These are phyloP conservation scores for Zoanthus solanderi DNA, from an alignment of 92 coral and sea anemone genomes.

Conservation along the genomic window DNA sequence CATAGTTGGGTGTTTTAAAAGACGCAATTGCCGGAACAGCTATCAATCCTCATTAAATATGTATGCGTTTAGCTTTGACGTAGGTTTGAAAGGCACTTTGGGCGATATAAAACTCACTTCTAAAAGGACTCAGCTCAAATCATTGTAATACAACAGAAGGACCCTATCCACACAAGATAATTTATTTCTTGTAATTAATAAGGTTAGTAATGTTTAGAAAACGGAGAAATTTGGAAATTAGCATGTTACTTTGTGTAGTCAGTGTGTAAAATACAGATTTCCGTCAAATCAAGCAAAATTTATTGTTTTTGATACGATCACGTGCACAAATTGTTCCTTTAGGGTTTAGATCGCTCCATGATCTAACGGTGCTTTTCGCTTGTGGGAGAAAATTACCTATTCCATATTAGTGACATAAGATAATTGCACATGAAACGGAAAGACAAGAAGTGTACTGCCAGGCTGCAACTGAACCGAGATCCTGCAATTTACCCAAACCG, in stretches of 20 bases:
- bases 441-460: neutral
- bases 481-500: neutral
- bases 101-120: conserved; percentile 5
- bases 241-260: neutral
- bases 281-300: neutral
- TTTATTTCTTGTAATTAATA: neutral
- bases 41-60: conserved; percentile 9
- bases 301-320: neutral
- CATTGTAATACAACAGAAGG: neutral
- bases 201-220: neutral
- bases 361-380: neutral
- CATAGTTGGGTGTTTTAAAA: neutral
- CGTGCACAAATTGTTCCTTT: neutral
- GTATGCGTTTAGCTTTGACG: conserved; percentile 15
- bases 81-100: neutral
- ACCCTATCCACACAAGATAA: neutral
- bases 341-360: neutral
- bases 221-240: neutral
- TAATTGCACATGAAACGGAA: neutral
- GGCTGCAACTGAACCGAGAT: neutral
- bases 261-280: neutral
- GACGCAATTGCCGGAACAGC: conserved; percentile 4
- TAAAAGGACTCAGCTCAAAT: neutral
- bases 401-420: neutral
- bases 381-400: neutral